Evolutionary conservation across 2,797 vertebrate genomes (phyloP).

Genomic region (Amphiprion clarkii): DNA sequence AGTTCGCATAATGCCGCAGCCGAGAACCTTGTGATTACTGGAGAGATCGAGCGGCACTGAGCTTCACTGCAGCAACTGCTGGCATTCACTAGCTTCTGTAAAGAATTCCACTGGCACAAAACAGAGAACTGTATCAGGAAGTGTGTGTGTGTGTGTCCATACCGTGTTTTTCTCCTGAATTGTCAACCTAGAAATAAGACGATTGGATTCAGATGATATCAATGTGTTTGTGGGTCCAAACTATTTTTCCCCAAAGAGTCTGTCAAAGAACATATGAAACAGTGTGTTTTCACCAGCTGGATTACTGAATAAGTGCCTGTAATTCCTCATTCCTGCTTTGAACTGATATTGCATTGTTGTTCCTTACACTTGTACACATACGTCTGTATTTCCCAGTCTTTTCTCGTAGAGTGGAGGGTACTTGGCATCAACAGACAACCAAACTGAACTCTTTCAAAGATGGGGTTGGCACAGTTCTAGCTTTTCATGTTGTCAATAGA

Average conservation of each 20-base stretch:
- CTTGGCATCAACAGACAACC: no score
- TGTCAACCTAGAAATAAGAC: constrained; percentile 10
- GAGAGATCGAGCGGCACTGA: constrained; percentile 61
- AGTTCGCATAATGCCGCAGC: constrained; percentile 89
- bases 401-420: no score
- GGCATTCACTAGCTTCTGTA: constrained; percentile 33
- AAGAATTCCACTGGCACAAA: constrained; percentile 49
- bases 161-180: not conserved
- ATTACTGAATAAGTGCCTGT: not conserved
- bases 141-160: constrained; percentile 27
- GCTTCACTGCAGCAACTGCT: constrained; percentile 50
- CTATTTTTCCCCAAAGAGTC: constrained; percentile 3
- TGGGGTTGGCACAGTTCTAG: not conserved
- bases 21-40: constrained; percentile 88
- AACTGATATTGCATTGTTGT: not conserved
- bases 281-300: not conserved
- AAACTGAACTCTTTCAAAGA: not conserved
- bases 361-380: not conserved
- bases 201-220: not conserved
- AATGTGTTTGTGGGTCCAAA: not conserved
- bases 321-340: not conserved
- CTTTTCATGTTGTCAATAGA: no score
- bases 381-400: not conserved
- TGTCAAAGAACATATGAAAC: constrained; percentile 1
- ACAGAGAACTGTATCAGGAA: constrained; percentile 36